A percentile compares a stretch with the other conserved stretches of the same genome.
phyloP scores from a whole-genome alignment of 1,140 invertebrate genomes.

The Papilio aristodemus region DNA sequence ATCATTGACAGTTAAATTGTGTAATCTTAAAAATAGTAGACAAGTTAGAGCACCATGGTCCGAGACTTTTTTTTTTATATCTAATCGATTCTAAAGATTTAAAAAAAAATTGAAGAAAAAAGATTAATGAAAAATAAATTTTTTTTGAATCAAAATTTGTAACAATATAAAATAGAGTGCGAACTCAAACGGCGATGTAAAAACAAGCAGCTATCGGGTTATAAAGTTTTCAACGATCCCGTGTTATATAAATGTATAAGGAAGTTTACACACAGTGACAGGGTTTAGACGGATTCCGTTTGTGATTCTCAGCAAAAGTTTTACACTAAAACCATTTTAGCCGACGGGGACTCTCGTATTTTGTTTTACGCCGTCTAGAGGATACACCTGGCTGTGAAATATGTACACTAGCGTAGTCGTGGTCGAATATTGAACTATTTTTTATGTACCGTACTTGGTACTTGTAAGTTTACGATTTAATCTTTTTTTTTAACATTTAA shows the following conservation, averaged over 20 bases:
- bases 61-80: not conserved
- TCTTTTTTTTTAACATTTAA: not conserved
- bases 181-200: slow-evolving; percentile 13
- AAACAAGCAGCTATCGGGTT: slow-evolving; percentile 16
- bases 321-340: slow-evolving; percentile 28
- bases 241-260: slow-evolving; percentile 25
- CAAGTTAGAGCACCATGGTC: too few relatives aligned
- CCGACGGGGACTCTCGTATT: slow-evolving; percentile 25
- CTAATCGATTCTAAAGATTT: not conserved
- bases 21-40: too few relatives aligned
- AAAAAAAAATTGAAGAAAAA: too few relatives aligned
- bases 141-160: not conserved
- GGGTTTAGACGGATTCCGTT: slow-evolving; percentile 24
- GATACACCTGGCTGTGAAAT: slow-evolving; percentile 23
- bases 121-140: not conserved
- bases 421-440: slow-evolving; percentile 17
- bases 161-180: not conserved
- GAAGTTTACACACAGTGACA: slow-evolving; percentile 27
- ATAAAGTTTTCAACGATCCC: slow-evolving; percentile 27
- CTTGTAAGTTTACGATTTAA: slow-evolving; percentile 5
- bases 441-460: not conserved
- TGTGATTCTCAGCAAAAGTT: slow-evolving; percentile 22
- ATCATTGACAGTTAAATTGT: too few relatives aligned
- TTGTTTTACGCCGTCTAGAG: slow-evolving; percentile 22
- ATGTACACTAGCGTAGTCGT: slow-evolving; percentile 2